Evolutionary conservation across 2,797 vertebrate species (phyloP).

Genomic region (Gephyroberyx darwinii): DNA sequence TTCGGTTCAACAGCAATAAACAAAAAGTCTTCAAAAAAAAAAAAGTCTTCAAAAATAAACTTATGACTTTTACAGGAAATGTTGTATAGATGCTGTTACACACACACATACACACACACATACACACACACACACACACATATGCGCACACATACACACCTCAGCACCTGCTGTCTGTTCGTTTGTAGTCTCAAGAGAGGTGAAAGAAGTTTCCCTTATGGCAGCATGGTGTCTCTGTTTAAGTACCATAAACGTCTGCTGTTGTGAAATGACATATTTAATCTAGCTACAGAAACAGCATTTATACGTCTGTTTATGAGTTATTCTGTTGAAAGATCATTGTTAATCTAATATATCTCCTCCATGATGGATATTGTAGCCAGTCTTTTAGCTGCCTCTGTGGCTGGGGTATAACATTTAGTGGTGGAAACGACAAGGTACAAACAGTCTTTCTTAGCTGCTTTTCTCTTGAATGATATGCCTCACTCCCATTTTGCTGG

Average conservation of each 20-base stretch:
- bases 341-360: conserved; percentile 45
- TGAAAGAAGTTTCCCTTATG: conserved; percentile 37
- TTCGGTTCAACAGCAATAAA: conserved; percentile 51
- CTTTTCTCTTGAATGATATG: conserved; percentile 55
- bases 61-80: background rate
- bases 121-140: conserved; percentile 2
- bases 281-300: conserved; percentile 46
- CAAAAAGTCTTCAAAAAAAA: conserved; percentile 14
- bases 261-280: conserved; percentile 47
- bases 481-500: conserved; percentile 49
- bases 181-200: conserved; percentile 8
- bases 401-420: conserved; percentile 42
- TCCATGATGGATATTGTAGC: background rate
- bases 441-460: conserved; percentile 51
- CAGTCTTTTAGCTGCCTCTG: conserved; percentile 36
- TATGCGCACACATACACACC: conserved; percentile 13
- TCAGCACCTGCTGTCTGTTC: conserved; percentile 24
- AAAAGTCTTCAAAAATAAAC: conserved; percentile 34
- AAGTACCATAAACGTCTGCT: conserved; percentile 39
- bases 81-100: conserved; percentile 18
- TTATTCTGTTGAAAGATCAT: conserved; percentile 41
- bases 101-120: conserved; percentile 2
- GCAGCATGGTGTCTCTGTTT: conserved; percentile 36
- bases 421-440: conserved; percentile 45
- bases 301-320: conserved; percentile 49